phyloP scores from a whole-genome alignment of 2,888 invertebrate genomes.

The Drosophila rubida region DNA sequence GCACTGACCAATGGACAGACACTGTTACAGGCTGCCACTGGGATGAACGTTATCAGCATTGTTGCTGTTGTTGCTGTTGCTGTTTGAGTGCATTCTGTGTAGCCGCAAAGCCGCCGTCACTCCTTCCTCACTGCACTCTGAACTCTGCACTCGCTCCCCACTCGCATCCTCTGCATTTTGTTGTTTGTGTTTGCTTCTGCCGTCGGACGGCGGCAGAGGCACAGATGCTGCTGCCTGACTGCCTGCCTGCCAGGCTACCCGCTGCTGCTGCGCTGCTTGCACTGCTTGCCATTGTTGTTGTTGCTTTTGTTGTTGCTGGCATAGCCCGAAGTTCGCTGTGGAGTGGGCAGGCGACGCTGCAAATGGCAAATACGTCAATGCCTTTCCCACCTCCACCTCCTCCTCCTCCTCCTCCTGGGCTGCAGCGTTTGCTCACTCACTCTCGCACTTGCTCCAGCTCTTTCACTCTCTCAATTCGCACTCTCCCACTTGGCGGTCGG shows the following conservation, averaged over 20 bases:
- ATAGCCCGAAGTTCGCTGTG: conserved; percentile 54
- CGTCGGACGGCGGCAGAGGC: conserved; percentile 25
- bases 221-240: conserved; percentile 55
- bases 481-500: conserved; percentile 8
- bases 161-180: conserved; percentile 9
- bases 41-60: conserved; percentile 40
- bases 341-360: conserved; percentile 44
- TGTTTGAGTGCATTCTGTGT: conserved; percentile 52
- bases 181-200: conserved; percentile 51
- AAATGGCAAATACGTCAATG: conserved; percentile 76
- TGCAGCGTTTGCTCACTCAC: conserved; percentile 32
- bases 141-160: not conserved
- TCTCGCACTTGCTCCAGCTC: not conserved
- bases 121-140: not conserved
- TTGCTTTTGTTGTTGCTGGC: conserved; percentile 40
- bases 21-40: conserved; percentile 22
- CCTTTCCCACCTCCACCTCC: not conserved
- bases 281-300: conserved; percentile 25
- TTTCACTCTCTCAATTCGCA: conserved; percentile 14
- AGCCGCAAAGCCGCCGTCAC: conserved; percentile 45
- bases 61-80: conserved; percentile 14
- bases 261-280: conserved; percentile 39
- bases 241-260: conserved; percentile 34
- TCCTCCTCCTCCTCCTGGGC: not conserved
- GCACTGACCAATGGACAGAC: conserved; percentile 15